Conservation (phyloP, 1,140 invertebrate species). For the Drosophila triauraria region DNA sequence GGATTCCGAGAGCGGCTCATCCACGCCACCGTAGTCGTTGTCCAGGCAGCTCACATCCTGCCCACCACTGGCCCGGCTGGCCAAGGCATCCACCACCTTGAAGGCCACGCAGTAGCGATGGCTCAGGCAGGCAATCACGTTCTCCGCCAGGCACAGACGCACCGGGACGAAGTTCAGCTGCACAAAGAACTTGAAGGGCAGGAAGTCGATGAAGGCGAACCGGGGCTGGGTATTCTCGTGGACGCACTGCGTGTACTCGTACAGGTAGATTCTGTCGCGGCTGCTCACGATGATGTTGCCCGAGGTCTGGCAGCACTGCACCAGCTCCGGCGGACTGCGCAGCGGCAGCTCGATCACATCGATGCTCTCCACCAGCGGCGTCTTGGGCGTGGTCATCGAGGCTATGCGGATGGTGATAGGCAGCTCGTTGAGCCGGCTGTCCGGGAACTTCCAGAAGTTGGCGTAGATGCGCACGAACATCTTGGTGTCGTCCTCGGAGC, state of each 20-base stretch:
- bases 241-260: constrained; percentile 80
- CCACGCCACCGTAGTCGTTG: constrained; percentile 68
- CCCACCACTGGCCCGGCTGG: constrained; percentile 34
- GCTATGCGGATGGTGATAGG: constrained; percentile 82
- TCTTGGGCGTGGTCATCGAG: constrained; percentile 83
- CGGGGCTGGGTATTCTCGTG: constrained; percentile 80
- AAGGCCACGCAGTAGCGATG: constrained; percentile 82
- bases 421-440: constrained; percentile 74
- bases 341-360: constrained; percentile 81
- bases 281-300: constrained; percentile 83
- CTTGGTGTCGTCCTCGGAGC: constrained; percentile 78
- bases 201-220: constrained; percentile 80
- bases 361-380: constrained; percentile 76
- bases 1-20: constrained; percentile 76
- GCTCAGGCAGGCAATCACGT: constrained; percentile 80
- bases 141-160: constrained; percentile 72
- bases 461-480: constrained; percentile 84
- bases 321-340: constrained; percentile 76
- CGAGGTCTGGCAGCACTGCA: constrained; percentile 80
- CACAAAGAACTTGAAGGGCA: constrained; percentile 83
- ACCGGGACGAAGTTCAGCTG: constrained; percentile 79
- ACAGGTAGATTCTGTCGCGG: constrained; percentile 78
- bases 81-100: constrained; percentile 75
- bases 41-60: constrained; percentile 66
- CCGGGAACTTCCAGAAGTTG: constrained; percentile 82